These are phyloP conservation scores for Argyra leucocephala DNA, from an alignment of 2,888 invertebrate genomes.

Conservation along the genomic window DNA sequence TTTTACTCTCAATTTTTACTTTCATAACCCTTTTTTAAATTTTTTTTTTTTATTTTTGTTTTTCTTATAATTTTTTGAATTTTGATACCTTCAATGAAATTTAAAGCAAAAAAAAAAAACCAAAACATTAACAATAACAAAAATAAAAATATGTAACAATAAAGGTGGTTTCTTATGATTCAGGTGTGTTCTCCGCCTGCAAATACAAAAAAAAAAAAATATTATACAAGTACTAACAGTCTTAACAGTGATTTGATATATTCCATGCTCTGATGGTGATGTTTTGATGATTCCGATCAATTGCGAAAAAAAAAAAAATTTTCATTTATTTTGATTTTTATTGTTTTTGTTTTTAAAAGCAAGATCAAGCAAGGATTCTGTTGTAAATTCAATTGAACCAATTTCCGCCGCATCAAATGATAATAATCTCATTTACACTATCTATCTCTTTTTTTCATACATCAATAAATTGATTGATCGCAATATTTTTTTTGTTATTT, in stretches of 20 bases:
- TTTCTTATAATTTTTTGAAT: not conserved
- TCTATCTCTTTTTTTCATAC: too few relatives aligned
- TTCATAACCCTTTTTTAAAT: too few relatives aligned
- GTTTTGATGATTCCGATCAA: not conserved
- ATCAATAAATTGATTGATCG: too few relatives aligned
- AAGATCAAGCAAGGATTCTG: not conserved
- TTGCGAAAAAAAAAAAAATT: not conserved
- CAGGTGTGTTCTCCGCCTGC: slow-evolving; percentile 6
- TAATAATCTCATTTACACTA: not conserved
- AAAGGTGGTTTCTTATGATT: not conserved
- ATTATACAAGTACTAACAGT: too few relatives aligned
- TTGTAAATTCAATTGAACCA: not conserved
- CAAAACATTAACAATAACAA: not conserved
- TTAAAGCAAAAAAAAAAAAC: not conserved
- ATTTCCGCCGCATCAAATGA: slow-evolving; percentile 5
- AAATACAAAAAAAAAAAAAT: too few relatives aligned
- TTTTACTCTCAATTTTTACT: too few relatives aligned
- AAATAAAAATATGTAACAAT: not conserved
- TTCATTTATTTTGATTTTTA: too few relatives aligned
- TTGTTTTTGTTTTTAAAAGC: not conserved
- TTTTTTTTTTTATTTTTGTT: not conserved
- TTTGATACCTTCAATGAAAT: not conserved
- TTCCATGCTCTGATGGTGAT: too few relatives aligned
- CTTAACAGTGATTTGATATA: too few relatives aligned
- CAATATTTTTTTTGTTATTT: too few relatives aligned